phyloP scores from a whole-genome alignment of 2,888 invertebrate species.

The Chrysina gloriosa region DNA sequence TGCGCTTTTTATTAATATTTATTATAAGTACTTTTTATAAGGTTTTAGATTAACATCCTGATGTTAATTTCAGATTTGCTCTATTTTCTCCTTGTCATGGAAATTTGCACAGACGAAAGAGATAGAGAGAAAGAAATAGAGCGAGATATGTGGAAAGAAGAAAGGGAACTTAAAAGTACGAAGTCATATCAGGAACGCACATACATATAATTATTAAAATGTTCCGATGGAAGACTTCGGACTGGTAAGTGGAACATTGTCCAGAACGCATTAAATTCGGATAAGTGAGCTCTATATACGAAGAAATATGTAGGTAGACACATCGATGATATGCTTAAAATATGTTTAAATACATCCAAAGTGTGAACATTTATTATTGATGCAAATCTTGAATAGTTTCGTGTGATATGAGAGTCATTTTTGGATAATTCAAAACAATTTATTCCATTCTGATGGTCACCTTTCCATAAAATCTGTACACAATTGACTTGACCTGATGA shows the following conservation, averaged over 20 bases:
- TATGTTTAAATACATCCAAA: conserved; percentile 56
- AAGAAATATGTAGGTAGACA: conserved; percentile 51
- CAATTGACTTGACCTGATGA: too few species aligned
- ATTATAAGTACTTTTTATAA: background rate
- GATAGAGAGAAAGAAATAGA: background rate
- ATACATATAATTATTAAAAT: background rate
- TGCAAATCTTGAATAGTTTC: conserved; percentile 47
- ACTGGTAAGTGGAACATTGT: conserved; percentile 52
- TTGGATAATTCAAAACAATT: too few species aligned
- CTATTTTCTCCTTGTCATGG: conserved; percentile 33
- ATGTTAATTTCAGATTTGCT: conserved; percentile 19
- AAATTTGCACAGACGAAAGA: conserved; percentile 18
- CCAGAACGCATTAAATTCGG: conserved; percentile 59
- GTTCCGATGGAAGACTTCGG: conserved; percentile 2
- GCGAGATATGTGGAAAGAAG: conserved; percentile 28
- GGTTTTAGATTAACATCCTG: conserved; percentile 9
- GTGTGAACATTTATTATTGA: conserved; percentile 54
- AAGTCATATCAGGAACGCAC: conserved; percentile 10
- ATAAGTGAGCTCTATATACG: conserved; percentile 54
- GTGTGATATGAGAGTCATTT: conserved; percentile 30
- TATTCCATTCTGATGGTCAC: too few species aligned
- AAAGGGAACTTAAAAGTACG: conserved; percentile 20
- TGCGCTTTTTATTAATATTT: conserved; percentile 25
- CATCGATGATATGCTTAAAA: conserved; percentile 60
- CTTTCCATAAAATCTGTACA: too few species aligned